phyloP scores from a whole-genome alignment of 2,888 invertebrate genomes.

The Tachina grossa region DNA sequence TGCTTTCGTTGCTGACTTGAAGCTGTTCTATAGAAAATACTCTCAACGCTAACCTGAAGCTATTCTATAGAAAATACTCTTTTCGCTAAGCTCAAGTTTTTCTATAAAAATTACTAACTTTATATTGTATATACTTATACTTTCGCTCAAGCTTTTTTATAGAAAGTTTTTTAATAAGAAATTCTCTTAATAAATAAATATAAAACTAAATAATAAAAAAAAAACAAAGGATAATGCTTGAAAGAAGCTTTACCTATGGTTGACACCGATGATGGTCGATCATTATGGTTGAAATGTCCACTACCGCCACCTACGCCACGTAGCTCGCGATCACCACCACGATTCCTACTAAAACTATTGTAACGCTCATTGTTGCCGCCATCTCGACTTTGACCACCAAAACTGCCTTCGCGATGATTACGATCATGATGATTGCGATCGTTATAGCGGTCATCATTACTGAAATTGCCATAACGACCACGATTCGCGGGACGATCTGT shows the following conservation, averaged over 20 bases:
- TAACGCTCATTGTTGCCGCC: slow-evolving; percentile 81
- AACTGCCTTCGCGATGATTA: slow-evolving; percentile 81
- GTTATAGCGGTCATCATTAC: slow-evolving; percentile 81
- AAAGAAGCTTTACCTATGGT: slow-evolving; percentile 73
- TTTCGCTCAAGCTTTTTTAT: background rate
- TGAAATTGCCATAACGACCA: slow-evolving; percentile 82
- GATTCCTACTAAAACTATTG: slow-evolving; percentile 82
- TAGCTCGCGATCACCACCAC: slow-evolving; percentile 79
- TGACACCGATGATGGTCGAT: slow-evolving; percentile 74
- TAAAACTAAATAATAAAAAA: background rate
- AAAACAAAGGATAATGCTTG: slow-evolving; percentile 33
- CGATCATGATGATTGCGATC: slow-evolving; percentile 80
- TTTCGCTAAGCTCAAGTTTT: background rate
- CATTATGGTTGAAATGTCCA: slow-evolving; percentile 77
- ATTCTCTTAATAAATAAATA: background rate
- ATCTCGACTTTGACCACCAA: slow-evolving; percentile 79
- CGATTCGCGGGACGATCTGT: slow-evolving; percentile 82
- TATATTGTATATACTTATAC: no score
- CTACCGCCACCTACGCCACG: slow-evolving; percentile 73
- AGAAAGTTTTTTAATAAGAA: background rate
- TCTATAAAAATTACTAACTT: no score
- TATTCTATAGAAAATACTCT: background rate
- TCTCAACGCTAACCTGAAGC: background rate
- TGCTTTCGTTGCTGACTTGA: background rate
- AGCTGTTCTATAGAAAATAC: background rate